Evolutionary conservation across 2,797 vertebrate species (phyloP), one percentile per base, ranked within the genome.

Genomic region (Myotis pilosus): DNA sequence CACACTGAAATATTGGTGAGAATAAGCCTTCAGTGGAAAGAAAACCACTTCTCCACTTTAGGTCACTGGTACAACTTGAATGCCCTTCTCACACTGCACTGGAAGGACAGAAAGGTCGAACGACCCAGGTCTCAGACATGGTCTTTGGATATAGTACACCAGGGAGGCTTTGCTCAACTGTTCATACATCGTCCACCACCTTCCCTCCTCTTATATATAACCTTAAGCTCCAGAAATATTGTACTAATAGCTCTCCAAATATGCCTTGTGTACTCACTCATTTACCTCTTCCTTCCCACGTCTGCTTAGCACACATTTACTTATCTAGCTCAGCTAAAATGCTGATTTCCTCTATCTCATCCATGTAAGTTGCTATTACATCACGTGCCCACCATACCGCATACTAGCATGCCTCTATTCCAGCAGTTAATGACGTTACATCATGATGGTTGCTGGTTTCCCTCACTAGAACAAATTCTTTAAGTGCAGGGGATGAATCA

Each of bases 301-400:
- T 55, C 85, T 94, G 64, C 51, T 25, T 82, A 28, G 60, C 19
- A 87, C 17, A 75, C 6, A 82, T 25, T 69, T 64, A 79, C 28
- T 64, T 82, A 94, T 6, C n/a, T 90, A 87, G 57, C 53, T 92
- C 11, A 88, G 30, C 57, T 92, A 30, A 90, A 94, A 91, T 68
- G 41, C 7, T 85, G 17, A 87, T 15, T 13, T 62, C 25, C 30
- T 89, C 23, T 78, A n/a, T 79, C 6, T 62, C 19, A 83, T 28
- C 28, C 69, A 95, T 57, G 82, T 22, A 68, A 91, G 60, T 91
- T 30, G 38, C 22, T 51, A 91, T 57, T 66, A 44, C 23, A 71
- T 72, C 80, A 44, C 0, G 1, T 68, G 30, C 13, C 49, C 5
- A 81, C 23, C 33, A 23, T 75, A 89, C 23, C 41, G 89, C 49